Evolutionary conservation across 2,888 invertebrate species (phyloP), one percentile per base, ranked within the genome.

Genomic region (Papilio protenor): DNA sequence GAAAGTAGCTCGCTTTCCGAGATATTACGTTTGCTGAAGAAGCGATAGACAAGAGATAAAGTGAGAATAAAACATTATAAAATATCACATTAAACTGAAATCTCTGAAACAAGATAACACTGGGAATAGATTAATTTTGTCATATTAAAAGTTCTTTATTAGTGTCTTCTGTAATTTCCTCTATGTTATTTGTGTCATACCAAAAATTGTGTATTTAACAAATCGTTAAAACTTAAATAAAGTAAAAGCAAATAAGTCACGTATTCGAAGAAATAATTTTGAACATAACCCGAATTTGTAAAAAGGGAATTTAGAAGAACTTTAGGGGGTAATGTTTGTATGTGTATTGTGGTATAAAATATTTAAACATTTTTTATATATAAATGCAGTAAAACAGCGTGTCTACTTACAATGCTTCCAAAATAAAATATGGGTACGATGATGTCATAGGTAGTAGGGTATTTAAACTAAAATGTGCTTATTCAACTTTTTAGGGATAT

Each of bases 1-100:
- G 89, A 91, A 90, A 90, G 91, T 91, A 93, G 93, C 93, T 93
- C 93, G 89, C 88, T 90, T 90, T 89, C 89, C 88, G 89, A 85
- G 87, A 91, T 91, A 87, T 89, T 90, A 84, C 83, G 80, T 79
- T 80, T 47, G 74, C 77, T 61, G 18, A 77, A 72, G 64, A 73
- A 71, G 74, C 71, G 45, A 69, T 47, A 77, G 27, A 47, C 10
- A 23, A 66, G 45, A 64, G 4, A 71, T 11, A 64, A 66, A 40
- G 10, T 21, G 3, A 33, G 45, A 61, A 47, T 52, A 21, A 18
- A 10, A 64, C 49, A 71, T 61, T 61, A n/a, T 21, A 77, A 14
- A 66, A 66, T 55, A 21, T 49, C 55, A 10, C 4, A 33, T 66
- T 66, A 12, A 45, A 73, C 4, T 45, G n/a, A 45, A 64, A 73